Evolutionary conservation across 2,888 invertebrate genomes (phyloP).

Genomic region (Meta bourneti): DNA sequence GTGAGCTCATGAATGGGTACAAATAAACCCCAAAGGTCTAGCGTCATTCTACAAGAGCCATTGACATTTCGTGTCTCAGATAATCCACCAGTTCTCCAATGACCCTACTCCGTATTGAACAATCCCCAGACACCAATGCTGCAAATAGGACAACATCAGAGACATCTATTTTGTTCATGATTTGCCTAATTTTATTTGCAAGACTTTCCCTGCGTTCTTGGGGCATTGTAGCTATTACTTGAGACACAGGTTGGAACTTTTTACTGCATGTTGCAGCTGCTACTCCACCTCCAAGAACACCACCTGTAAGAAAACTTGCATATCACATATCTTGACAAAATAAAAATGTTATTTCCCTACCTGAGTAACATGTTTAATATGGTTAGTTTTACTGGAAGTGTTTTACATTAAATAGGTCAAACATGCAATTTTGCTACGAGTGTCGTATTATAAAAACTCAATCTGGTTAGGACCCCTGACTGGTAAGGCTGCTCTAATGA

Average conservation of each 20-base stretch:
- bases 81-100: constrained; percentile 62
- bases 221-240: constrained; percentile 72
- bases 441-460: no score
- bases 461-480: no score
- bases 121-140: constrained; percentile 68
- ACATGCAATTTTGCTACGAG: no score
- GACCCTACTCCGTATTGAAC: constrained; percentile 55
- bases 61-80: constrained; percentile 69
- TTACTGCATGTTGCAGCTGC: constrained; percentile 59
- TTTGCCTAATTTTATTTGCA: constrained; percentile 51
- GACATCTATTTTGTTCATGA: constrained; percentile 73
- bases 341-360: not conserved
- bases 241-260: constrained; percentile 72
- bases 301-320: constrained; percentile 56
- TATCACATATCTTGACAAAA: not conserved
- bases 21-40: not conserved
- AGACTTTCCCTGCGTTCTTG: constrained; percentile 56
- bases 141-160: constrained; percentile 73
- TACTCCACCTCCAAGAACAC: constrained; percentile 68
- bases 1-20: constrained; percentile 7
- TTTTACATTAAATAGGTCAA: not conserved
- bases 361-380: not conserved
- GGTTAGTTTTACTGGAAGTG: not conserved
- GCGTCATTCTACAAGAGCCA: constrained; percentile 61
- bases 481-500: no score